These are phyloP conservation scores for Sebastes nivosus DNA, from an alignment of 2,797 vertebrate species.

Conservation along the genomic window DNA sequence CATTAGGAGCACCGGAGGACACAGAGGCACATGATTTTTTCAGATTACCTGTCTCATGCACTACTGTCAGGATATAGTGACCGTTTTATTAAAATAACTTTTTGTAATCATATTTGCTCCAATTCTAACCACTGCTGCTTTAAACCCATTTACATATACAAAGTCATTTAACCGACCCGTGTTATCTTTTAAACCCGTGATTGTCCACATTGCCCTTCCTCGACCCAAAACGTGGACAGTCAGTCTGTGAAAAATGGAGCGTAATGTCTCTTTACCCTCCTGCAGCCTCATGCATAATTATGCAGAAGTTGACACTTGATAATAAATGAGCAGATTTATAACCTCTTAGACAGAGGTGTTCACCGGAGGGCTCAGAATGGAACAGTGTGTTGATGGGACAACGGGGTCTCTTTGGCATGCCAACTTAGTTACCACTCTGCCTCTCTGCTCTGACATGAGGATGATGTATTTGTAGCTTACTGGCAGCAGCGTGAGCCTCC, in stretches of 20 bases:
- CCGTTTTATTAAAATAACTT: too few species aligned
- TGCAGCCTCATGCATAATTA: constrained; percentile 48
- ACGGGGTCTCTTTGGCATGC: constrained; percentile 28
- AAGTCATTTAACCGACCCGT: not conserved
- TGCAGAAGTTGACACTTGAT: constrained; percentile 15
- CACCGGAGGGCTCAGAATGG: not conserved
- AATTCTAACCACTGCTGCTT: too few species aligned
- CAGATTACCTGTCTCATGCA: too few species aligned
- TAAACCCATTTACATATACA: not conserved
- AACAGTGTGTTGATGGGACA: constrained; percentile 29
- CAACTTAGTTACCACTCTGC: constrained; percentile 20
- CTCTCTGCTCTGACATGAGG: constrained; percentile 16
- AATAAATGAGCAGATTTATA: constrained; percentile 43
- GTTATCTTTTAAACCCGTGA: not conserved
- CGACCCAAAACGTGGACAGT: not conserved
- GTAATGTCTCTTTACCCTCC: constrained; percentile 28
- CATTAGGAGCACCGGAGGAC: too few species aligned
- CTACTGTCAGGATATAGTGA: too few species aligned
- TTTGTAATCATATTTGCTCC: too few species aligned
- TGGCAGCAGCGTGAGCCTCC: constrained; percentile 35
- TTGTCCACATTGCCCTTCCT: not conserved
- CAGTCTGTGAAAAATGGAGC: not conserved
- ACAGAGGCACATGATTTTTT: too few species aligned
- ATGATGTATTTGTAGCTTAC: constrained; percentile 35
- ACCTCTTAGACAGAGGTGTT: constrained; percentile 16